Conservation (phyloP, 2,113 vertebrate genomes). For the Rhabdomys dilectus region DNA sequence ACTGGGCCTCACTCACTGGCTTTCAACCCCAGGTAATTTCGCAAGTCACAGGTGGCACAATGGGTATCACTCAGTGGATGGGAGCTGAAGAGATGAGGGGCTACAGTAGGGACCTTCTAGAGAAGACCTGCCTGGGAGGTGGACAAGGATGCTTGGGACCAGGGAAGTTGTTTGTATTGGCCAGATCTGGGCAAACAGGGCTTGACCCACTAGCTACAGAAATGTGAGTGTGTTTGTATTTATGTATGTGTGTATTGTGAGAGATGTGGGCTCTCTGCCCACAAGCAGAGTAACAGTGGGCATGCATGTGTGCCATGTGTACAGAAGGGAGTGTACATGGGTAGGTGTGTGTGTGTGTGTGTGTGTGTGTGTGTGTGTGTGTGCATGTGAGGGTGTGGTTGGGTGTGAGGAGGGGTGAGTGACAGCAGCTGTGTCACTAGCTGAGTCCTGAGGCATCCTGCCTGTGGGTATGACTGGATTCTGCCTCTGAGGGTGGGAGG, state of each 20-base stretch:
- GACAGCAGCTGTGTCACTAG: not conserved
- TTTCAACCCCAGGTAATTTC: not conserved
- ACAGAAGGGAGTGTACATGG: not conserved
- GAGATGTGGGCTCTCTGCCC: not conserved
- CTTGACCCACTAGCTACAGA: not conserved
- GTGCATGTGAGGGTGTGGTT: not conserved
- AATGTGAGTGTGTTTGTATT: not conserved
- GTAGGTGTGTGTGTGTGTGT: not conserved
- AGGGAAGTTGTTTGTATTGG: not conserved
- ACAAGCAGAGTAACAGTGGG: rapidly evolving
- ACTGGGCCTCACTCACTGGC: not conserved
- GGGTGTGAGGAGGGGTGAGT: not conserved
- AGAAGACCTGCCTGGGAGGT: not conserved
- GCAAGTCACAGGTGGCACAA: not conserved
- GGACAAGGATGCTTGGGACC: not conserved
- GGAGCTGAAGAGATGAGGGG: not conserved
- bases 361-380: rapidly evolving
- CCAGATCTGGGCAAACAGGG: not conserved
- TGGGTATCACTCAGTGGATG: not conserved
- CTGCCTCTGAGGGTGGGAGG: not conserved
- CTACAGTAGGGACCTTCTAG: not conserved
- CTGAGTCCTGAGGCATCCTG: not conserved
- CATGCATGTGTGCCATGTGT: too few relatives aligned
- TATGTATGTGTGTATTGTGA: not conserved
- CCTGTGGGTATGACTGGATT: rapidly evolving